Evolutionary conservation across 2,113 vertebrate species (phyloP).

Genomic region (Hiodon tergisus): DNA sequence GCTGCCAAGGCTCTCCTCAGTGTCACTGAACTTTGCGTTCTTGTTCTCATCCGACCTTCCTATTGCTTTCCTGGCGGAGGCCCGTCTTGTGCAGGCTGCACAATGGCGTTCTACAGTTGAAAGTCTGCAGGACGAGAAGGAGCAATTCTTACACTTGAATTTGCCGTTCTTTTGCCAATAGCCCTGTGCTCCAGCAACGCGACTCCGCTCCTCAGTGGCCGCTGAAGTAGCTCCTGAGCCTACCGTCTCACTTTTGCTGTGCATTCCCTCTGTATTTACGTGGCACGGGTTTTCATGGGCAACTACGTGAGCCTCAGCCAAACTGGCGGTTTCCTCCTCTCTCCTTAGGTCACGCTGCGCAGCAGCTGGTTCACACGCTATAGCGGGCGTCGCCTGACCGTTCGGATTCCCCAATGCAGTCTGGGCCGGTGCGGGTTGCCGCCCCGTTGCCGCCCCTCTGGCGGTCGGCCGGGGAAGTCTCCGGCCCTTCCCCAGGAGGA

Average conservation of each 20-base stretch:
- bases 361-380: constrained; percentile 13
- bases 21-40: neutral
- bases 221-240: too few species aligned
- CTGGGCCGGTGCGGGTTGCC: neutral
- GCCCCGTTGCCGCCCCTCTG: neutral
- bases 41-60: neutral
- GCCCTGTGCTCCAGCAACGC: neutral
- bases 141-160: constrained; percentile 72
- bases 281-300: neutral
- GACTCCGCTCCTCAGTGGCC: neutral
- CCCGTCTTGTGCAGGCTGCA: constrained; percentile 42
- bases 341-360: neutral
- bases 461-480: constrained; percentile 23
- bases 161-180: constrained; percentile 51
- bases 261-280: neutral
- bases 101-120: constrained; percentile 72
- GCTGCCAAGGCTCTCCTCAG: neutral
- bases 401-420: constrained; percentile 7
- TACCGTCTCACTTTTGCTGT: too few species aligned
- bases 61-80: neutral
- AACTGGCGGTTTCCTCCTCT: constrained; percentile 3
- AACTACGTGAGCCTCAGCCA: neutral
- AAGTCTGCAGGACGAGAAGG: constrained; percentile 70
- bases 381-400: neutral
- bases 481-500: constrained; percentile 58